Conservation (phyloP, 2,113 vertebrate genomes). For the Phocoena sinus region DNA sequence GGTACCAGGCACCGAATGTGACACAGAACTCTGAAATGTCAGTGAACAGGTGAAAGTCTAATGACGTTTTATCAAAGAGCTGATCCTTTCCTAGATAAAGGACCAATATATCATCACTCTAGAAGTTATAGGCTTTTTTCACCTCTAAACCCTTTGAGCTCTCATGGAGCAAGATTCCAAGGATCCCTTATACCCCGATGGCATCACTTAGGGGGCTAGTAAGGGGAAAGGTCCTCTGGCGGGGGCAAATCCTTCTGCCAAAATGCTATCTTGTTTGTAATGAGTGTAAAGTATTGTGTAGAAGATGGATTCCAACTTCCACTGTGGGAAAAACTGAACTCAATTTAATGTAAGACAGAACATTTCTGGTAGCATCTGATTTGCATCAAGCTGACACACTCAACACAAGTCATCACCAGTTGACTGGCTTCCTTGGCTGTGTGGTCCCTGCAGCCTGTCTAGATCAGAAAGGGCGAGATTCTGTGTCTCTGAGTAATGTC, state of each 20-base stretch:
- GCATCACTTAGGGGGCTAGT: not conserved
- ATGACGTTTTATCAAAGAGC: not conserved
- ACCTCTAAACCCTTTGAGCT: not conserved
- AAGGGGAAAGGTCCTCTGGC: not conserved
- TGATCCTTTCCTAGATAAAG: not conserved
- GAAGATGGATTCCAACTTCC: not conserved
- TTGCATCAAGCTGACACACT: not conserved
- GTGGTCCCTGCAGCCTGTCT: not conserved
- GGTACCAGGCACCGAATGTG: not conserved
- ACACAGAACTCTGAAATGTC: not conserved
- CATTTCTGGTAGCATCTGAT: not conserved
- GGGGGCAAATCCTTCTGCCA: not conserved
- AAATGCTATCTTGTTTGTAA: not conserved
- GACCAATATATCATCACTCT: not conserved
- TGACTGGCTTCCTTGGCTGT: not conserved
- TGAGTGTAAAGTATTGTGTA: not conserved
- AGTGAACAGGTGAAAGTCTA: not conserved
- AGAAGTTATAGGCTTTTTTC: not conserved
- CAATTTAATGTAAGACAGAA: not conserved
- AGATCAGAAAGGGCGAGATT: not conserved
- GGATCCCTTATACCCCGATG: not conserved
- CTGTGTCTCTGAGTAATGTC: not conserved
- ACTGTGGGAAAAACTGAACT: not conserved
- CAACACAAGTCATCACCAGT: not conserved
- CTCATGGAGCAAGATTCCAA: not conserved